Conservation (phyloP, 92 coral and sea anemone species). For the Paragorgia papillata region DNA sequence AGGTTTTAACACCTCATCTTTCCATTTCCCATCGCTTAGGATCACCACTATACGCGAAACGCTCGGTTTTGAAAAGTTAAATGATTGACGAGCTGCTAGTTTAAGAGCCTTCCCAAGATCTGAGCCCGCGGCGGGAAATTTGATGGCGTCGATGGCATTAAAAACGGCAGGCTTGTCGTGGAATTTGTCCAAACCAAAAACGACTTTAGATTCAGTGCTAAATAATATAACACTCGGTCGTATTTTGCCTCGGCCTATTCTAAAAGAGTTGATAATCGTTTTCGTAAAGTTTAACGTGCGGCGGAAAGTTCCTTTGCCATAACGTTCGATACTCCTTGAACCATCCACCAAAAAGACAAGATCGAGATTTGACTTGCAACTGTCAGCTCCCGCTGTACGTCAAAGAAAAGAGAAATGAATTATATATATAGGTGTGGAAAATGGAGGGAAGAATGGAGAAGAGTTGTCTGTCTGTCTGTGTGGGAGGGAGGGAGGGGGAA, state of each 20-base stretch:
- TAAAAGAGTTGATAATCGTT: slow-evolving; percentile 23
- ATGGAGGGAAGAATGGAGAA: too few species aligned
- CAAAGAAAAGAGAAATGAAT: background rate
- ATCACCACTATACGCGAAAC: slow-evolving; percentile 14
- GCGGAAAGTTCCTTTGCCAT: slow-evolving; percentile 22
- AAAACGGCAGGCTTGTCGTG: slow-evolving; percentile 1
- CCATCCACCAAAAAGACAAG: slow-evolving; percentile 34
- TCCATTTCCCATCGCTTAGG: slow-evolving; percentile 20
- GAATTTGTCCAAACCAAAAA: slow-evolving; percentile 15
- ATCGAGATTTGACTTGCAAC: slow-evolving; percentile 19
- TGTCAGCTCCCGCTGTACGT: background rate
- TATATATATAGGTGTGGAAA: background rate
- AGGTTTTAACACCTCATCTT: slow-evolving; percentile 25
- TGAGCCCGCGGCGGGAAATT: slow-evolving; percentile 29
- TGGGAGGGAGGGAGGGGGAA: too few species aligned
- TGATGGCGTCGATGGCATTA: slow-evolving; percentile 23
- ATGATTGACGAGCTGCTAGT: background rate
- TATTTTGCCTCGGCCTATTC: slow-evolving; percentile 3
- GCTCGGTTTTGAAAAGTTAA: slow-evolving; percentile 5
- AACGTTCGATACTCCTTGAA: slow-evolving; percentile 21
- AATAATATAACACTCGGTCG: slow-evolving; percentile 29
- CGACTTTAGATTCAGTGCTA: slow-evolving; percentile 3
- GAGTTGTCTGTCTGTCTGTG: too few species aligned
- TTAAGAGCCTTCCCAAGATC: slow-evolving; percentile 35
- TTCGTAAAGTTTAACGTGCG: slow-evolving; percentile 16